phyloP scores from a whole-genome alignment of 1,140 invertebrate species.

The Caenorhabditis tropicalis region DNA sequence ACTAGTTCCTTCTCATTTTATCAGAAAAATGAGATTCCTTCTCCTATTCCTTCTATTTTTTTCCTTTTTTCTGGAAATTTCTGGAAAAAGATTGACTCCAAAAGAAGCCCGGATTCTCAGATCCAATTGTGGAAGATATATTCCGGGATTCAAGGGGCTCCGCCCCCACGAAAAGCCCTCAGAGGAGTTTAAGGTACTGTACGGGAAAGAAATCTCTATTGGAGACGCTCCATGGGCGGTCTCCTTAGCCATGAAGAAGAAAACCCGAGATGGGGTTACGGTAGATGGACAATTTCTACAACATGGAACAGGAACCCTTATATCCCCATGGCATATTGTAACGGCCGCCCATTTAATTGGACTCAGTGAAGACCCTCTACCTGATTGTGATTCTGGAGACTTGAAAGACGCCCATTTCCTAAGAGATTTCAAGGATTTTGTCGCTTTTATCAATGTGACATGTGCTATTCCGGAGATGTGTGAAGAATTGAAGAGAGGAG shows the following conservation, averaged over 20 bases:
- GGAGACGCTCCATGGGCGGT: conserved; percentile 19
- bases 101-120: background rate
- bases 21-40: background rate
- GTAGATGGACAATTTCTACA: background rate
- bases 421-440: conserved; percentile 19
- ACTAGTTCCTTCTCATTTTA: too few species aligned
- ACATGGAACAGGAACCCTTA: background rate
- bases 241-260: conserved; percentile 16
- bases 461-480: background rate
- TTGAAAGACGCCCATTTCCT: background rate
- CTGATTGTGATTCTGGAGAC: background rate
- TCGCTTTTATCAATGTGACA: conserved; percentile 19
- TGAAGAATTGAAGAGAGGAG: background rate
- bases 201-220: background rate
- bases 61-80: background rate
- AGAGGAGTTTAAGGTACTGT: background rate
- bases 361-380: background rate
- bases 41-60: background rate
- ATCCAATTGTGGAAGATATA: conserved; percentile 8
- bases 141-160: background rate
- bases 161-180: background rate
- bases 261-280: background rate
- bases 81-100: background rate
- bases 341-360: conserved; percentile 30
- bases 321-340: conserved; percentile 19